These are phyloP conservation scores for Hedya salicella DNA, from an alignment of 2,888 invertebrate species.

Conservation along the genomic window DNA sequence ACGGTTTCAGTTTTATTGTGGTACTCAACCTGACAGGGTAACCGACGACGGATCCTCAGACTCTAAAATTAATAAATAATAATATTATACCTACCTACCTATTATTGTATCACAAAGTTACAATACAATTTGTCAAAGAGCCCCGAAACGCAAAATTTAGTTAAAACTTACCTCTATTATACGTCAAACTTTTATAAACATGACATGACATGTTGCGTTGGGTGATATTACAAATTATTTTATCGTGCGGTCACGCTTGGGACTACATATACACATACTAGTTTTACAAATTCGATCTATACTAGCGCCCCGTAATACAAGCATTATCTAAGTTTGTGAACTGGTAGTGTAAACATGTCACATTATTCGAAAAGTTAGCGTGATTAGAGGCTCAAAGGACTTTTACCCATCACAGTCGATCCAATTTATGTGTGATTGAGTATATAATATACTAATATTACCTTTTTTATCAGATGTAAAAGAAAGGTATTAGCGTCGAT, in stretches of 20 bases:
- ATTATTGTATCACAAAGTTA: not conserved
- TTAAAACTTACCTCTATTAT: slow-evolving; percentile 13
- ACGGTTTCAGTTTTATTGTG: no score
- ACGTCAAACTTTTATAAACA: slow-evolving; percentile 1
- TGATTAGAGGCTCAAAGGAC: not conserved
- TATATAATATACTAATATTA: no score
- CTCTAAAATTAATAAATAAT: no score
- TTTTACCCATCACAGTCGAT: not conserved
- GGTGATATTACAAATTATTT: not conserved
- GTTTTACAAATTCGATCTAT: not conserved
- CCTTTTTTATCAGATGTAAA: no score
- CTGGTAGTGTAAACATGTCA: not conserved
- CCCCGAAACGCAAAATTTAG: not conserved
- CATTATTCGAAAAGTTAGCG: not conserved
- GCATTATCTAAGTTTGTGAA: not conserved
- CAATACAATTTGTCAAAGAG: not conserved
- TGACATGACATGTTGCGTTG: slow-evolving; percentile 5
- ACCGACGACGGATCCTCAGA: no score
- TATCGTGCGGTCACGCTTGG: not conserved
- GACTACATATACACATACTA: not conserved
- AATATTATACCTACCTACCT: no score
- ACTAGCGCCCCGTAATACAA: not conserved
- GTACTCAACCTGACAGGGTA: no score
- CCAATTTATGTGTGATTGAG: no score
- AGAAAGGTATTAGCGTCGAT: no score